Evolutionary conservation across 1,140 invertebrate species (phyloP).

Genomic region (Stegodyphus mimosarum): DNA sequence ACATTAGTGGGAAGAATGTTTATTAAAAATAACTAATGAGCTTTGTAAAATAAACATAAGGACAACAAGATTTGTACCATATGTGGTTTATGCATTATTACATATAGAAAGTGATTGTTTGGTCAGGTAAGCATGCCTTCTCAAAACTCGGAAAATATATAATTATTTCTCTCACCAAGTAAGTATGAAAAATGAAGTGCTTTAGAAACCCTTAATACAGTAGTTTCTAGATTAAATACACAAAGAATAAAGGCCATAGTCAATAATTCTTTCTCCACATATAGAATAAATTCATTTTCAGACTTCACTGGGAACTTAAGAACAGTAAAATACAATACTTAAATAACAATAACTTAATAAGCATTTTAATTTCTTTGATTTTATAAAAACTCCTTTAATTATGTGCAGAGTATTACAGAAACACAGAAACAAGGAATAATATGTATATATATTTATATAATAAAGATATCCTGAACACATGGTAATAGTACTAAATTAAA

Average conservation of each 20-base stretch:
- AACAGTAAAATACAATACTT: constrained; percentile 30
- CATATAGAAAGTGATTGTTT: constrained; percentile 58
- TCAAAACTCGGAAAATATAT: constrained; percentile 48
- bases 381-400: constrained; percentile 13
- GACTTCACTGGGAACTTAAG: not conserved
- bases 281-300: not conserved
- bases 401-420: constrained; percentile 16
- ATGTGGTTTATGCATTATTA: constrained; percentile 45
- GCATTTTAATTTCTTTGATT: constrained; percentile 18
- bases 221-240: constrained; percentile 54
- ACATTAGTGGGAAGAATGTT: constrained; percentile 55
- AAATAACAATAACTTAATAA: constrained; percentile 53
- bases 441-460: too few relatives aligned
- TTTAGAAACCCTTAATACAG: constrained; percentile 36
- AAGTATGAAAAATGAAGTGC: constrained; percentile 37
- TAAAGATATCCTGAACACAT: too few relatives aligned
- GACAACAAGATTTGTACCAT: constrained; percentile 60
- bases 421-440: too few relatives aligned
- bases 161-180: constrained; percentile 56
- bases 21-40: constrained; percentile 61
- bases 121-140: constrained; percentile 47
- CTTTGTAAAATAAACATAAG: constrained; percentile 59
- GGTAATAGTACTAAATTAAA: too few relatives aligned
- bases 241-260: constrained; percentile 16
- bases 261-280: too few relatives aligned